These are phyloP conservation scores for Pardosa pseudoannulata DNA, from an alignment of 2,888 invertebrate species.

Conservation along the genomic window DNA sequence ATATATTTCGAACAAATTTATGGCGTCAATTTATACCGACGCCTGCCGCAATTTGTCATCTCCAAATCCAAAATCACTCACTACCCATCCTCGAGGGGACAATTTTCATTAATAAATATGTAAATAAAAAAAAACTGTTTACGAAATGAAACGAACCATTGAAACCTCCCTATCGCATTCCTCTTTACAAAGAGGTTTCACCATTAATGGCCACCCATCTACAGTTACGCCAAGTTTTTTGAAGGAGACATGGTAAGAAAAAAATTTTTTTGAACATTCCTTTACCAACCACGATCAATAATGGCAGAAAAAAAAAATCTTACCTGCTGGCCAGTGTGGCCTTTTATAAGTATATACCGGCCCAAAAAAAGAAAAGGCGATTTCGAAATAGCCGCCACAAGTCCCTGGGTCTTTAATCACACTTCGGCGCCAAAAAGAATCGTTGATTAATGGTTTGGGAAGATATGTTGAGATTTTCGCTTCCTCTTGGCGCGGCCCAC, in stretches of 20 bases:
- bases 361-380: neutral
- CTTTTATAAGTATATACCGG: neutral
- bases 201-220: constrained; percentile 1
- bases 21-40: no score
- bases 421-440: neutral
- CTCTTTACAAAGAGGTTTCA: neutral
- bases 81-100: no score
- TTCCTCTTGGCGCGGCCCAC: neutral
- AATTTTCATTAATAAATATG: no score
- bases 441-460: neutral
- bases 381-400: neutral
- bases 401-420: neutral
- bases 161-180: neutral
- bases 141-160: no score
- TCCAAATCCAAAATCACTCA: no score
- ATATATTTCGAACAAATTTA: no score
- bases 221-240: neutral
- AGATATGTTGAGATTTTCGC: neutral
- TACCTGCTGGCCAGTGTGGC: neutral
- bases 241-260: no score
- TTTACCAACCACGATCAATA: neutral
- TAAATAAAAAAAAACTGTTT: no score
- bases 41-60: no score
- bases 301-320: neutral
- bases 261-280: neutral